Evolutionary conservation across 2,888 invertebrate species (phyloP).

Genomic region (Euplexia lucipara): DNA sequence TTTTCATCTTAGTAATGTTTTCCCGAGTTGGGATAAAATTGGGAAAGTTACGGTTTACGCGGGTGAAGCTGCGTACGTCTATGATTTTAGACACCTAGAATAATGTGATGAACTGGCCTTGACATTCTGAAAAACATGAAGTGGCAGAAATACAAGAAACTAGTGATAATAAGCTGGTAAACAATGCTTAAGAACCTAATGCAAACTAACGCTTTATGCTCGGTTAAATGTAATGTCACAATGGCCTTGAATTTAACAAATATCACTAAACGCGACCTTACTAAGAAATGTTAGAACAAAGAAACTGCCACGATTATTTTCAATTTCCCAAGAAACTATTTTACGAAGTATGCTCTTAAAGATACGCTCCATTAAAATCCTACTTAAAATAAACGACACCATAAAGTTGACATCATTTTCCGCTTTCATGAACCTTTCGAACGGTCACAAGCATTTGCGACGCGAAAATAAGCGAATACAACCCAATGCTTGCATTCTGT

Average conservation of each 20-base stretch:
- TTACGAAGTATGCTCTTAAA: constrained; percentile 15
- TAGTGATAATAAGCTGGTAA: not conserved
- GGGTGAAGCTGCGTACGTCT: too few species aligned
- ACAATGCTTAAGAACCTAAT: not conserved
- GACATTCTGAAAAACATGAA: not conserved
- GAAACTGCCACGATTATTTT: constrained; percentile 9
- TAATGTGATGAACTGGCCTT: too few species aligned
- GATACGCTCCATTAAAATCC: constrained; percentile 18
- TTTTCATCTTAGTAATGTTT: too few species aligned
- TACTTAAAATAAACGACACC: constrained; percentile 22
- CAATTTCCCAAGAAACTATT: not conserved
- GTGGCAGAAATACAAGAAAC: not conserved
- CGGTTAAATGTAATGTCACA: not conserved
- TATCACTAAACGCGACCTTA: not conserved
- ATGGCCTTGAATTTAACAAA: not conserved
- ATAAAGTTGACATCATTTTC: constrained; percentile 32
- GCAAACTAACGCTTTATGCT: not conserved
- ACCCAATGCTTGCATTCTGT: constrained; percentile 12
- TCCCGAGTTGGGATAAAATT: too few species aligned
- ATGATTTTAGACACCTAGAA: too few species aligned
- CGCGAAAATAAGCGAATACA: not conserved
- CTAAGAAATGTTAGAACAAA: not conserved
- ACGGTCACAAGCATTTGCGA: not conserved
- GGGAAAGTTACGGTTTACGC: too few species aligned
- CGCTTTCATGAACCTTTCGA: constrained; percentile 12